A percentile compares a stretch with the other conserved stretches of the same genome.
phyloP scores from a whole-genome alignment of 2,113 vertebrate genomes.

The Mesembrinibis cayennensis region DNA sequence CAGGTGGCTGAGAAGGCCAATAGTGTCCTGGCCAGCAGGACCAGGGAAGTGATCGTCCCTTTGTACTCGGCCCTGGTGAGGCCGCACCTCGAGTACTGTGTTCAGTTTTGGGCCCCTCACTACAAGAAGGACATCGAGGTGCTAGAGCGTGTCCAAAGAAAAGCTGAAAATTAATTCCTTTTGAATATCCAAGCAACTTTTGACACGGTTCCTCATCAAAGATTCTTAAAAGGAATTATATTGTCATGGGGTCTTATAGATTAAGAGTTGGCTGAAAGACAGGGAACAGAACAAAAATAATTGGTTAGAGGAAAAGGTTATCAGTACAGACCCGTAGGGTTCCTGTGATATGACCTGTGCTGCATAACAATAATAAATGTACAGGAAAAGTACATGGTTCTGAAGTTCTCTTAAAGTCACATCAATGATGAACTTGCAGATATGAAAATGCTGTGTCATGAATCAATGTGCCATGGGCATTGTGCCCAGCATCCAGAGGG shows the following conservation, averaged over 20 bases:
- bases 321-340: rapidly evolving
- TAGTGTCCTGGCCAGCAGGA: too few species aligned
- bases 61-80: too few species aligned
- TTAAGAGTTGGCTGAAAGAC: not conserved
- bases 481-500: not conserved
- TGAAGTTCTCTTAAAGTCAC: not conserved
- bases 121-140: too few species aligned
- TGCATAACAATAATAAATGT: not conserved
- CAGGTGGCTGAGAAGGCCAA: too few species aligned
- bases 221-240: not conserved
- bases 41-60: too few species aligned
- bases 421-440: not conserved
- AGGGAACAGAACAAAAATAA: not conserved
- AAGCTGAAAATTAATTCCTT: not conserved
- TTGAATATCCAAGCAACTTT: not conserved
- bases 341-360: not conserved
- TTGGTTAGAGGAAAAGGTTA: not conserved
- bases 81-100: too few species aligned
- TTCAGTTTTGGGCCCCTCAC: too few species aligned
- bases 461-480: not conserved
- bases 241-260: not conserved
- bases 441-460: not conserved
- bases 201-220: not conserved
- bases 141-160: too few species aligned
- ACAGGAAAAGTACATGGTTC: not conserved